A percentile compares a stretch with the other conserved stretches of the same genome.
phyloP scores from a whole-genome alignment of 2,888 invertebrate species.

The Harpalus rubripes region DNA sequence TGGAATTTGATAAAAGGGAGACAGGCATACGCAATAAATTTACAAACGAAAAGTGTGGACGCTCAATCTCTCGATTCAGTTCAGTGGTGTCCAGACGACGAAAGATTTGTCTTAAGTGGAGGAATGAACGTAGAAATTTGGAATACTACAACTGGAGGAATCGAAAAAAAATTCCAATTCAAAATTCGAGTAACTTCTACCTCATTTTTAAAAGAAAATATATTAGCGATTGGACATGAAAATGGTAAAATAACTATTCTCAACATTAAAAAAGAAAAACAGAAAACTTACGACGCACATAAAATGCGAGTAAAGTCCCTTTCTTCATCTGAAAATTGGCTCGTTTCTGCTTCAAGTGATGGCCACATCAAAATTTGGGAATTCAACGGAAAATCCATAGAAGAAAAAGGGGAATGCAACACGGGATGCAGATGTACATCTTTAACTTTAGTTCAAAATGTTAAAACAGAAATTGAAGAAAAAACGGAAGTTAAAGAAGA shows the following conservation, averaged over 20 bases:
- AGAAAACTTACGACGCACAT: slow-evolving; percentile 80
- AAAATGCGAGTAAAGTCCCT: slow-evolving; percentile 85
- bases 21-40: slow-evolving; percentile 92
- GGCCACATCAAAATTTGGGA: slow-evolving; percentile 90
- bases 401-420: slow-evolving; percentile 81
- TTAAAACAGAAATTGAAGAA: slow-evolving; percentile 69
- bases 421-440: slow-evolving; percentile 88
- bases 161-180: slow-evolving; percentile 84
- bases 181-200: slow-evolving; percentile 85
- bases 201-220: slow-evolving; percentile 83
- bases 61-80: slow-evolving; percentile 73
- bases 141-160: slow-evolving; percentile 87
- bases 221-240: slow-evolving; percentile 86
- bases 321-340: slow-evolving; percentile 79
- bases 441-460: slow-evolving; percentile 80
- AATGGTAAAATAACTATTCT: slow-evolving; percentile 84
- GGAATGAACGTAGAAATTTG: slow-evolving; percentile 89
- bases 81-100: slow-evolving; percentile 88
- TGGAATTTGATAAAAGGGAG: slow-evolving; percentile 97
- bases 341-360: slow-evolving; percentile 88
- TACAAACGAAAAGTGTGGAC: slow-evolving; percentile 83
- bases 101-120: slow-evolving; percentile 87
- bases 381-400: slow-evolving; percentile 75
- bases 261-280: slow-evolving; percentile 79
- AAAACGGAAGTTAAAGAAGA: slow-evolving; percentile 67